Percentiles rank a stretch among this genome's conserved stretches.
phyloP scores from a whole-genome alignment of 2,113 vertebrate genomes.

The Leptocoma aspasia region DNA sequence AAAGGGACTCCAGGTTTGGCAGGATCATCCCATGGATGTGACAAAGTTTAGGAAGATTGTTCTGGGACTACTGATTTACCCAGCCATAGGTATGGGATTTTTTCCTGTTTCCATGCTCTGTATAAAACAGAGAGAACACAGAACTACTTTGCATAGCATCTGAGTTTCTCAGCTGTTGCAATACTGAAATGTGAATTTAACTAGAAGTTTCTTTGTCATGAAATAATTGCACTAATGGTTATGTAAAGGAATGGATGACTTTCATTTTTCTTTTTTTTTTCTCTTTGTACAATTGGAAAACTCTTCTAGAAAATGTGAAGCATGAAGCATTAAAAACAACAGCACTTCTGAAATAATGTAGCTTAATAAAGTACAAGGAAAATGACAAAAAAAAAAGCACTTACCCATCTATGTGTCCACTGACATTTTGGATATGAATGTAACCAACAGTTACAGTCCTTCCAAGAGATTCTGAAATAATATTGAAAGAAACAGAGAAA shows the following conservation, averaged over 20 bases:
- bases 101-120: background rate
- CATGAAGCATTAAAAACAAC: constrained; percentile 6
- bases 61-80: background rate
- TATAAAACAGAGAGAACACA: background rate
- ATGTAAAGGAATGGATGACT: background rate
- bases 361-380: constrained; percentile 5
- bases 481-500: background rate
- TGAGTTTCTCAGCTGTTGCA: background rate
- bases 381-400: background rate
- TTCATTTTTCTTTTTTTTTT: background rate
- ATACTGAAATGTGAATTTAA: background rate
- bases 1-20: background rate
- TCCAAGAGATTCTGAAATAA: constrained; percentile 7
- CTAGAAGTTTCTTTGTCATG: background rate
- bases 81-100: background rate
- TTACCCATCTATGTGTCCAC: background rate
- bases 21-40: background rate
- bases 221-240: background rate
- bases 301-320: constrained; percentile 8
- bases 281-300: background rate
- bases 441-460: background rate
- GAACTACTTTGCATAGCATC: background rate
- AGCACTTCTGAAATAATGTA: background rate
- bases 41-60: background rate
- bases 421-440: constrained; percentile 10